A percentile compares a stretch with the other conserved stretches of the same genome.
These are phyloP conservation scores for Asteroscopus sphinx DNA, from an alignment of 2,888 invertebrate species.

Conservation along the genomic window DNA sequence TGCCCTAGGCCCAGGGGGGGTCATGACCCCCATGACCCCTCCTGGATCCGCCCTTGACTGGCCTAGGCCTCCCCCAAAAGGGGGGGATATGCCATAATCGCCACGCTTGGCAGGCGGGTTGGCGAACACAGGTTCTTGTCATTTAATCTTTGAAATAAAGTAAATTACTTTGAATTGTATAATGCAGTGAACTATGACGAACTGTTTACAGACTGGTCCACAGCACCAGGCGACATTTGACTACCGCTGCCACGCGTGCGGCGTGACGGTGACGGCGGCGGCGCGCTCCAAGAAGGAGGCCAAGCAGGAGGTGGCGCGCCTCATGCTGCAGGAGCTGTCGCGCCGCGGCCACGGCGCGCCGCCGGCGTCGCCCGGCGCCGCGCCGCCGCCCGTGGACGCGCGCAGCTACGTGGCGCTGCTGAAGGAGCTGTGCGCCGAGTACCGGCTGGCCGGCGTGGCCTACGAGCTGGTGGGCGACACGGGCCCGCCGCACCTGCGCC, in stretches of 20 bases:
- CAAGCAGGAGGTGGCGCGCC: slow-evolving; percentile 90
- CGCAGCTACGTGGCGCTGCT: slow-evolving; percentile 79
- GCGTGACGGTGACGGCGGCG: slow-evolving; percentile 71
- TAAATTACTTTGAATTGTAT: too few relatives aligned
- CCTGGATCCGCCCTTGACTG: too few relatives aligned
- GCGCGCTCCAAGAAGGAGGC: slow-evolving; percentile 90
- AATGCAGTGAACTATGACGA: not conserved
- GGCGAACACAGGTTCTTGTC: too few relatives aligned
- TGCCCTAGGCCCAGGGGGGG: too few relatives aligned
- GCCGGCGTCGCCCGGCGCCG: slow-evolving; percentile 63
- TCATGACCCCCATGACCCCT: too few relatives aligned
- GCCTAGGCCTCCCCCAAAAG: too few relatives aligned
- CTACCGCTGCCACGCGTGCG: slow-evolving; percentile 81
- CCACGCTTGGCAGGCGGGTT: too few relatives aligned
- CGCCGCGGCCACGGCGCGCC: slow-evolving; percentile 72
- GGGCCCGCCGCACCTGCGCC: slow-evolving; percentile 91
- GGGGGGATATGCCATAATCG: too few relatives aligned
- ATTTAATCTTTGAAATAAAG: too few relatives aligned
- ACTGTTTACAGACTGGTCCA: slow-evolving; percentile 74
- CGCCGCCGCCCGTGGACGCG: slow-evolving; percentile 35
- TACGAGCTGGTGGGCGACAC: slow-evolving; percentile 90
- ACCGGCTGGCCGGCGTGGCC: slow-evolving; percentile 84
- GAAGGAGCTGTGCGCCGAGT: slow-evolving; percentile 85
- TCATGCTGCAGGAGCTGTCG: slow-evolving; percentile 80
- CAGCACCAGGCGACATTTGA: slow-evolving; percentile 80